A percentile compares a stretch with the other conserved stretches of the same genome.
Evolutionary conservation across 1,140 invertebrate genomes (phyloP).

Genomic region (Neoseiulus cucumeris): DNA sequence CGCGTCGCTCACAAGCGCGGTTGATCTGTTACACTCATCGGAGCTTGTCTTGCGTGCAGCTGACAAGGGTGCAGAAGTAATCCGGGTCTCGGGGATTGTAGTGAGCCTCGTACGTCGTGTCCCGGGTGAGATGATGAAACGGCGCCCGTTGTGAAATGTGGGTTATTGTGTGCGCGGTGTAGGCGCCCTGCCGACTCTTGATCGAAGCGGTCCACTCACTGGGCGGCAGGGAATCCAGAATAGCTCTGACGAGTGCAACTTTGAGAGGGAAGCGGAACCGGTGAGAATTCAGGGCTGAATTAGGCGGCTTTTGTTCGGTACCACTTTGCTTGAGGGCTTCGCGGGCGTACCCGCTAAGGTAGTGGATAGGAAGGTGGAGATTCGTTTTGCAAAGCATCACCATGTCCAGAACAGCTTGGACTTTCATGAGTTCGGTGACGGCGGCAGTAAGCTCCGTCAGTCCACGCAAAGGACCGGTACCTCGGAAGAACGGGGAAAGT

Average conservation of each 20-base stretch:
- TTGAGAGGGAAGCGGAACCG: conserved; percentile 8
- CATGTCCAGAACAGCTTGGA: conserved; percentile 3
- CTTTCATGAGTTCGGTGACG: background rate
- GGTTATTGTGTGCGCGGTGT: conserved; percentile 6
- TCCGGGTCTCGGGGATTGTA: conserved; percentile 5
- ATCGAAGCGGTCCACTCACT: conserved; percentile 6
- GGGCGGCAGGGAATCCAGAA: background rate
- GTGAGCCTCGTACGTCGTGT: conserved; percentile 5
- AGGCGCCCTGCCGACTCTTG: conserved; percentile 8
- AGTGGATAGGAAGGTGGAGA: conserved; percentile 1
- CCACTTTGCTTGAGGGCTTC: conserved; percentile 5
- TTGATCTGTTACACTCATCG: background rate
- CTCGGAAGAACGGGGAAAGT: background rate
- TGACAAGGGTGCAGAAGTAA: conserved; percentile 7
- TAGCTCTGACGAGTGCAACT: conserved; percentile 11
- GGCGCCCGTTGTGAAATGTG: conserved; percentile 8
- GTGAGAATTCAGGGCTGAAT: background rate
- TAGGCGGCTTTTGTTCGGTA: background rate
- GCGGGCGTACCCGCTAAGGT: conserved; percentile 8
- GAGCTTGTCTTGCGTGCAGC: conserved; percentile 10
- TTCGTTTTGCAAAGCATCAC: conserved; percentile 8
- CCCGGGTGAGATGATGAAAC: conserved; percentile 1
- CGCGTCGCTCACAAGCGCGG: no score
- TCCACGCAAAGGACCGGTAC: background rate
- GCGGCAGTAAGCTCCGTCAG: background rate